Evolutionary conservation across 2,113 vertebrate species (phyloP).

Genomic region (Ranitomeya variabilis): DNA sequence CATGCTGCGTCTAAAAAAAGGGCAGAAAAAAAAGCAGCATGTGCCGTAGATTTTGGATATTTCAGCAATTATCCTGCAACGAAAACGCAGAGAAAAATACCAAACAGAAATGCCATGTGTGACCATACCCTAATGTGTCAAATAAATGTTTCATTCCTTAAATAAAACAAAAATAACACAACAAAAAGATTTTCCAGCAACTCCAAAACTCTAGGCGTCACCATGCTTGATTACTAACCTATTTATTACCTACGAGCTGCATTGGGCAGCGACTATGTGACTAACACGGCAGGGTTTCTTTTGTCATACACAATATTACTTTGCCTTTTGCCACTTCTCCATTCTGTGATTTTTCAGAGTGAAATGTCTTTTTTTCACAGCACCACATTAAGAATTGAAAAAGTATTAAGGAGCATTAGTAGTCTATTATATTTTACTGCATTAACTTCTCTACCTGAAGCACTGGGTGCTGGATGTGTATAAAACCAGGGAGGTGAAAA

Average conservation of each 20-base stretch:
- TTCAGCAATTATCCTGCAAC: too few relatives aligned
- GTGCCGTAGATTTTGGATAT: too few relatives aligned
- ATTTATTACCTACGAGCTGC: neutral
- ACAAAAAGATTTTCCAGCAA: neutral
- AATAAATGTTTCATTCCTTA: too few relatives aligned
- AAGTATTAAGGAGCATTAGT: slow-evolving; percentile 45
- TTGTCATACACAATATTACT: neutral
- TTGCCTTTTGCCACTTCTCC: slow-evolving; percentile 6
- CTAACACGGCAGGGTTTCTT: neutral
- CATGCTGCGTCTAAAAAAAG: too few relatives aligned
- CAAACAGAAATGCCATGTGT: too few relatives aligned
- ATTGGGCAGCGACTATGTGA: neutral
- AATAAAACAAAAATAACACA: neutral
- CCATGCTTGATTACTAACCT: neutral
- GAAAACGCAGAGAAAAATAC: too few relatives aligned
- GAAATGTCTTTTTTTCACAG: slow-evolving; percentile 31
- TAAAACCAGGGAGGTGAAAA: slow-evolving; percentile 40
- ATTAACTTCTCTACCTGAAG: slow-evolving; percentile 39
- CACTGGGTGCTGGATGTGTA: slow-evolving; percentile 8
- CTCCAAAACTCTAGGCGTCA: neutral
- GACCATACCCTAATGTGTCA: too few relatives aligned
- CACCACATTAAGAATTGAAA: slow-evolving; percentile 44
- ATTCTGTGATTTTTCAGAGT: neutral
- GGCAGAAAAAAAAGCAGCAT: too few relatives aligned
- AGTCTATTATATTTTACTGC: slow-evolving; percentile 54